Base-by-base conservation (phyloP, 2,113 vertebrate species). In the Passer domesticus region DNA sequence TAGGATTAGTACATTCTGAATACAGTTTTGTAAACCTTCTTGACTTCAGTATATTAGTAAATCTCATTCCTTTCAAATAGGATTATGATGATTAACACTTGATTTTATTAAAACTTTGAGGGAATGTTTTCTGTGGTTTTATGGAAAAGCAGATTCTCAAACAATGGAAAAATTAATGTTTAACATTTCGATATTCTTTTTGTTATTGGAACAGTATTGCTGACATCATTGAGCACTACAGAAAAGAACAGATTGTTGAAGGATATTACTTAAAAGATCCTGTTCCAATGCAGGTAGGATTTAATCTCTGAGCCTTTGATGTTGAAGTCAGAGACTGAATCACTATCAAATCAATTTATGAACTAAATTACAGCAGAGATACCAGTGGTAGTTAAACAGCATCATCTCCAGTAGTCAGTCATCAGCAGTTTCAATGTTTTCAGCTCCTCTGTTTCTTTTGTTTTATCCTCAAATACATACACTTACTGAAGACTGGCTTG, bases 191-290 rank as follows among this genome's bases (percentile, higher is more conserved):
- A 93, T 46, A 74, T 24, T 94, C 83, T 91, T 87, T 89, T 94
- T 96, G 85, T 97, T 75, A 90, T 93, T 97, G 92, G 62, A 94
- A 97, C 96, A 99, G 99, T 96, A 99, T 99, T 97, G 99, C 98
- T 94, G 99, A 99, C 95, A 99, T 99, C 95, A 99, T 99, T 89
- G 99, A 99, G 75, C 99, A 99, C 98, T 99, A 99, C 96, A 98
- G 98, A 97, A 99, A 99, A 97, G 99, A 99, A 89, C 99, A 99
- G 96, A 99, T 99, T 97, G 99, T 99, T 62, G 99, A 99, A 98
- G 99, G 99, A 44, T 99, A 99, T 98, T 99, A 98, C 93, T 98
- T 99, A 91, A 99, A 99, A 97, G 99, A 99, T 85, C 98, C 99
- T 37, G 99, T 99, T 89, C 99, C 99, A 92, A 98, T 99, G 83